Percentiles rank a stretch among this genome's conserved stretches.
phyloP scores from a whole-genome alignment of 1,140 invertebrate genomes.

The Drosophila micromelanica region DNA sequence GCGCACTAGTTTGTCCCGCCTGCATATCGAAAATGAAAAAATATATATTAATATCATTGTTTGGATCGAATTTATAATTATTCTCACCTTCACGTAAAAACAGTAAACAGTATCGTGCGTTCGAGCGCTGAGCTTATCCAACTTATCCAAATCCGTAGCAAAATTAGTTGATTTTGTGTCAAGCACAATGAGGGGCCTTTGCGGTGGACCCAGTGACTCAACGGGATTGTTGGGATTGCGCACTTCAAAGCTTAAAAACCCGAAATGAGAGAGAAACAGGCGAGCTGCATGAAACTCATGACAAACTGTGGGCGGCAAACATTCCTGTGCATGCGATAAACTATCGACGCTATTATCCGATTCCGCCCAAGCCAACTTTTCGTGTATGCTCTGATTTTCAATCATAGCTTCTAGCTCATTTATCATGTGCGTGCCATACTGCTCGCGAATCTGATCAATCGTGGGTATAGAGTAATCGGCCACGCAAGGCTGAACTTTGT shows the following conservation, averaged over 20 bases:
- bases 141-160: conserved; percentile 89
- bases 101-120: conserved; percentile 97
- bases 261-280: conserved; percentile 97
- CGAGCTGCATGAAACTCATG: conserved; percentile 97
- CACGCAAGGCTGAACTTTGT: conserved; percentile 90
- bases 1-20: conserved; percentile 88
- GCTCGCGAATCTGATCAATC: conserved; percentile 87
- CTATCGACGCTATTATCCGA: conserved; percentile 80
- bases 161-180: conserved; percentile 91
- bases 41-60: background rate
- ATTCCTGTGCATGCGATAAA: conserved; percentile 87
- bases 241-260: conserved; percentile 92
- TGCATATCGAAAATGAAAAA: conserved; percentile 86
- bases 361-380: conserved; percentile 84
- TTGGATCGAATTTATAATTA: too few relatives aligned
- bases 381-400: conserved; percentile 84
- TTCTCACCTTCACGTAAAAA: conserved; percentile 95
- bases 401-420: conserved; percentile 86
- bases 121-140: conserved; percentile 92
- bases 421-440: conserved; percentile 85
- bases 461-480: conserved; percentile 90
- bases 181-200: conserved; percentile 89
- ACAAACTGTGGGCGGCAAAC: conserved; percentile 91
- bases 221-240: conserved; percentile 85
- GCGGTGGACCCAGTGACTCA: conserved; percentile 84